Base-by-base conservation (phyloP, 2,888 invertebrate species). In the Heteropelma amictum region DNA sequence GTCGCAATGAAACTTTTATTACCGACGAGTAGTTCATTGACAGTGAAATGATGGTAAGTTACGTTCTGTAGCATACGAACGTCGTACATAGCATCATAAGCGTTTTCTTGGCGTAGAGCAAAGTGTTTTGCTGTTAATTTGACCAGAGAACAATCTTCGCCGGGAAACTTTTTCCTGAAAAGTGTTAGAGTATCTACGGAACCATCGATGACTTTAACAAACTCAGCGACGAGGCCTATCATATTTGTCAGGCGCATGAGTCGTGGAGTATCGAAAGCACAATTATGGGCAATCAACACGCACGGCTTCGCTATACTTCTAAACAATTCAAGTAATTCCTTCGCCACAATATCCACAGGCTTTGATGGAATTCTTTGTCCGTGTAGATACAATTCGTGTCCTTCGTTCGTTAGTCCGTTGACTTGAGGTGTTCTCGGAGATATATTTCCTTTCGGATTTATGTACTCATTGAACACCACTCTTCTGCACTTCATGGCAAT, bases 231-330 rank as follows among this genome's bases (percentile, higher is more conserved):
- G 14, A 69, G 61, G 23, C 14, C 23, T 26, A 26, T 19, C 53
- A 53, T 23, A 49, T 51, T 10, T n/a, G 69, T 72, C 12, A 51
- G 23, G 10, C 21, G 30, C 21, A 64, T 40, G 12, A 76, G 53
- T 38, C 69, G 30, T 26, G 54, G 51, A 51, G 56, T 30, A 47
- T 69, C 72, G 12, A 76, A 76, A 10, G 68, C 33, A 28, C 69
- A 70, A 58, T 73, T 77, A 60, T 73, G 70, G 14, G 67, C 56
- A 54, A 69, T 54, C 23, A 77, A 42, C 30, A 51, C 35, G 47
- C 76, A 73, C 5, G 35, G 64, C 61, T 65, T 73, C 14, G 8
- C 65, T 12, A 72, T 19, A 21, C 30, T 61, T 14, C 28, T 40
- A 1, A 72, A 38, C 65, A 65, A 70, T 51, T 51, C 60, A 23